A percentile compares a stretch with the other conserved stretches of the same genome.
These are phyloP conservation scores for Aphis craccivora DNA, from an alignment of 1,140 invertebrate species.

Conservation along the genomic window DNA sequence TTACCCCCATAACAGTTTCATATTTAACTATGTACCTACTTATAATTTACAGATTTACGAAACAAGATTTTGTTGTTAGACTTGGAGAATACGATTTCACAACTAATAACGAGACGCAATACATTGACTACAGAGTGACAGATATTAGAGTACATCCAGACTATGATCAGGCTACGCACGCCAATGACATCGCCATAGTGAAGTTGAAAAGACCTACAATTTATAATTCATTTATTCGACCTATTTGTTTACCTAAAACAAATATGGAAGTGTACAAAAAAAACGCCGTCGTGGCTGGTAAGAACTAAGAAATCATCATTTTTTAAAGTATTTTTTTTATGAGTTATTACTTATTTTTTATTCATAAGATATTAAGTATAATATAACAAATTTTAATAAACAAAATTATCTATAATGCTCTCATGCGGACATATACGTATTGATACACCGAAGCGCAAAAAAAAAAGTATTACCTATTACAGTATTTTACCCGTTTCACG, in stretches of 20 bases:
- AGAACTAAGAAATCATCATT: neutral
- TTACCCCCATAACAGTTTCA: neutral
- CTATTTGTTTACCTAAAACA: slow-evolving; percentile 73
- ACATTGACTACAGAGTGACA: slow-evolving; percentile 59
- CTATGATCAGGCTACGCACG: slow-evolving; percentile 74
- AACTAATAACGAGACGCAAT: slow-evolving; percentile 59
- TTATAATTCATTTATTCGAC: slow-evolving; percentile 69
- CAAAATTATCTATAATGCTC: neutral
- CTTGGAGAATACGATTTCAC: slow-evolving; percentile 62
- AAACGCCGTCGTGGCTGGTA: slow-evolving; percentile 61
- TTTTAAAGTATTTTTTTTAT: neutral
- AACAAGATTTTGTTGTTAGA: slow-evolving; percentile 59
- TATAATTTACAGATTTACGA: slow-evolving; percentile 41
- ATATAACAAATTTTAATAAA: neutral
- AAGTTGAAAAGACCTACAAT: slow-evolving; percentile 72
- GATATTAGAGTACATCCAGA: slow-evolving; percentile 70
- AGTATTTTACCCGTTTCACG: too few relatives aligned
- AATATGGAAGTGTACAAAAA: slow-evolving; percentile 56
- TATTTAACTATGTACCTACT: neutral
- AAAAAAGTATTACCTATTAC: too few relatives aligned
- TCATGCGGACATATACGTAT: too few relatives aligned
- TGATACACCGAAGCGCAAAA: too few relatives aligned
- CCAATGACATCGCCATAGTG: slow-evolving; percentile 83
- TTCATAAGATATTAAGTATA: neutral
- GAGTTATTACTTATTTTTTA: neutral